Evolutionary conservation across 1,140 invertebrate species (phyloP).

Genomic region (Alviniconcha marisindica): DNA sequence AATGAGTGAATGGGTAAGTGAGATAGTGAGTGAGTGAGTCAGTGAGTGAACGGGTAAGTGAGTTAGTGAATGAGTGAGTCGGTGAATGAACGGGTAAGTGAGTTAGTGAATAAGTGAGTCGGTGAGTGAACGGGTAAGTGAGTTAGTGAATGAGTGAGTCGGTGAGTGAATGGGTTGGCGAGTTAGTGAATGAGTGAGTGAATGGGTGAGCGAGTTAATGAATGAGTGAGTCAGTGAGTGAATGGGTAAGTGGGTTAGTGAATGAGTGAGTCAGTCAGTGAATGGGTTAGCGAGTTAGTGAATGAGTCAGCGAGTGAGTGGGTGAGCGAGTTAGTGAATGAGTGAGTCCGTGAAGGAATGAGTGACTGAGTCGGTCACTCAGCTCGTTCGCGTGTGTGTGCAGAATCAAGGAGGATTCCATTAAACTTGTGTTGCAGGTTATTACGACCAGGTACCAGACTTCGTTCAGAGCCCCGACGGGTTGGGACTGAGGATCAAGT

Average conservation of each 20-base stretch:
- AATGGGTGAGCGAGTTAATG: no score
- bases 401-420: no score
- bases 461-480: constrained; percentile 48
- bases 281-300: neutral
- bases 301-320: neutral
- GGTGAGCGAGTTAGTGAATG: no score
- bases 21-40: neutral
- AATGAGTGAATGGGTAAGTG: neutral
- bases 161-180: no score
- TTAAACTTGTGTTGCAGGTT: constrained; percentile 42
- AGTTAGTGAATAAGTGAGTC: neutral
- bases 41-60: neutral
- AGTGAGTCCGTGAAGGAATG: no score
- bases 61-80: no score
- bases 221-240: no score
- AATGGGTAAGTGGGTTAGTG: neutral
- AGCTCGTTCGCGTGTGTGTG: neutral
- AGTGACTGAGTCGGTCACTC: neutral
- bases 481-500: constrained; percentile 36
- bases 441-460: constrained; percentile 51
- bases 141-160: neutral
- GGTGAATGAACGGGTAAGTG: neutral
- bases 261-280: neutral
- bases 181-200: no score
- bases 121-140: neutral